Evolutionary conservation across 2,113 vertebrate species (phyloP).

Genomic region (Ceratotherium simum): DNA sequence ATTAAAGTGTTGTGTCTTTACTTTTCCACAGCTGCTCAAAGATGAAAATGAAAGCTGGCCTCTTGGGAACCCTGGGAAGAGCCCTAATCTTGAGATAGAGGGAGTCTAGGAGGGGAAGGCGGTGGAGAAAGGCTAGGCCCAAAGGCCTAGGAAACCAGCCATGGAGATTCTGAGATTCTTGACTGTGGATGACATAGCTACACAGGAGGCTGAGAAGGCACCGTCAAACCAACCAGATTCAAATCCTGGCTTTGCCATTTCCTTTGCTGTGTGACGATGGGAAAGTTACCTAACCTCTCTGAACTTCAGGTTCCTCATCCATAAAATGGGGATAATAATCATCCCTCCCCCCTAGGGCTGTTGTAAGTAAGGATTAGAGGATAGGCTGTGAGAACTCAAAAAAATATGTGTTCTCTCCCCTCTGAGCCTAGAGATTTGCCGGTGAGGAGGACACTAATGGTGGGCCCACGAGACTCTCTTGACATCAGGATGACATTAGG

Average conservation of each 20-base stretch:
- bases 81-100: slow-evolving; percentile 1
- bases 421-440: background rate
- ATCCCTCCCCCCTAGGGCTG: background rate
- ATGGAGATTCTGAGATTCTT: background rate
- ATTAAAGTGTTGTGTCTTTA: slow-evolving; percentile 75
- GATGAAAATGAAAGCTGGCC: slow-evolving; percentile 74
- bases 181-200: background rate
- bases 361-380: background rate
- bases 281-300: background rate
- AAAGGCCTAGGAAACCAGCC: background rate
- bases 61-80: slow-evolving; percentile 35
- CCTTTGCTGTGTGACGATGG: background rate
- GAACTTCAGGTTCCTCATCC: background rate
- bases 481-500: background rate
- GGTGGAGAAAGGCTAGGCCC: background rate
- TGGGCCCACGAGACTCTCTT: background rate
- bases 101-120: background rate
- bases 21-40: slow-evolving; percentile 71
- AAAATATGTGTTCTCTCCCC: background rate
- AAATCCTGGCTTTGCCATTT: background rate
- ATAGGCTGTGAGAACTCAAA: background rate
- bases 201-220: background rate
- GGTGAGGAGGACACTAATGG: background rate
- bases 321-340: background rate
- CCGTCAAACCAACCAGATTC: background rate